Base-by-base conservation (phyloP, 1,140 invertebrate genomes). In the Drosophila rhopaloa region DNA sequence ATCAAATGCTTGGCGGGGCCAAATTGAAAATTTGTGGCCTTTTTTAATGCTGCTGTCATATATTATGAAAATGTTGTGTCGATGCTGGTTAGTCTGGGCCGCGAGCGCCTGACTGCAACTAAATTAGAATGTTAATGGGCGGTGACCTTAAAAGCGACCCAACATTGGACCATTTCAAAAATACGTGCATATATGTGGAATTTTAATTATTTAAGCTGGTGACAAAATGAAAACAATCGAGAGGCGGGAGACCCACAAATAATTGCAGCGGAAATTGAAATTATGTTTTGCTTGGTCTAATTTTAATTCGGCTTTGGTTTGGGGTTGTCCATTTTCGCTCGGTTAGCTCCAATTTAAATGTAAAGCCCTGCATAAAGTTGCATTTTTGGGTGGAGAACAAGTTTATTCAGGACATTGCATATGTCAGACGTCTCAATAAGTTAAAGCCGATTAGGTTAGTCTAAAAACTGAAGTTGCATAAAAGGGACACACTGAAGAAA, bases 211-310 rank as follows among this genome's bases (percentile, higher is more conserved):
- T 86, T 79, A 89, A 77, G 57, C 79, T 46, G 55, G 43, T 65
- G 65, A 55, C 62, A 60, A 59, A 76, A 57, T 50, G 54, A 65
- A 40, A 66, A 60, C 54, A 68, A 54, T 53, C 55, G 50, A 40
- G 32, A 24, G 40, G 37, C 46, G 57, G 65, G 57, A 47, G 48
- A 44, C 53, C 68, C 61, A 50, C 57, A 76, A 76, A 79, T 88
- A 82, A 88, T 79, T 82, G 76, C 76, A 86, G 62, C 83, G 83
- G 84, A 86, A 89, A 86, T 86, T 83, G 79, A 89, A 88, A 89
- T 77, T 86, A 82, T 89, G 65, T 79, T 76, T 79, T 68, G 76
- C 79, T 82, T 73, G 59, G 72, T 44, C 66, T 82, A 76, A 67
- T 83, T 83, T 73, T 56, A 35, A 76, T 72, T 76, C 9, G 43